A percentile compares a stretch with the other conserved stretches of the same genome.
Conservation (phyloP, 2,888 invertebrate species). For the Atherix ibis region DNA sequence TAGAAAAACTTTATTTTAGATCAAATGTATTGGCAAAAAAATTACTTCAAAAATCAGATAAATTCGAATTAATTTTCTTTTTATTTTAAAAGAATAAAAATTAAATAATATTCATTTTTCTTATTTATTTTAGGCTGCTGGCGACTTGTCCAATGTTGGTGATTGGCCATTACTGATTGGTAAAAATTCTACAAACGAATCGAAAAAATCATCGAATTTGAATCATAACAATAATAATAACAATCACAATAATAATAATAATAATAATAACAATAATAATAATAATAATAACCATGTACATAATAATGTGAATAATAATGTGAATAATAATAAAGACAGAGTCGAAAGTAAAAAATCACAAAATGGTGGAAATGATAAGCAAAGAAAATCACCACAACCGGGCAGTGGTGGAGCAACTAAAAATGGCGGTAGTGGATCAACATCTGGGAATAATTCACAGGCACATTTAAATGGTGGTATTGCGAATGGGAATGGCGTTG, state of each 20-base stretch:
- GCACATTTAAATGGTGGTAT: neutral
- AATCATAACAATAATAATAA: no score
- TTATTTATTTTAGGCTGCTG: slow-evolving; percentile 48
- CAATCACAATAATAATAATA: no score
- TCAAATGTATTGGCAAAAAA: no score
- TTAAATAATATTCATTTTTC: no score
- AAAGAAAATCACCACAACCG: neutral
- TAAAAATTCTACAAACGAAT: slow-evolving; percentile 26
- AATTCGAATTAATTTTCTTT: no score
- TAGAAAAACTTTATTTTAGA: no score
- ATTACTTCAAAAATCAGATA: no score
- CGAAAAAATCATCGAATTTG: slow-evolving; percentile 2
- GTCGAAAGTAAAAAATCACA: no score
- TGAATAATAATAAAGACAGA: neutral
- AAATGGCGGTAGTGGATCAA: neutral
- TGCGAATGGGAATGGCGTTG: neutral
- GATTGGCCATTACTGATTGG: slow-evolving; percentile 81
- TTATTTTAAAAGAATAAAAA: no score
- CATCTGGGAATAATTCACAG: neutral
- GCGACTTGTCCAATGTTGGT: slow-evolving; percentile 73
- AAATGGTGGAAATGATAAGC: neutral
- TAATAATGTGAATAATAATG: neutral
- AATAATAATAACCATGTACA: no score
- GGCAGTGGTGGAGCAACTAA: neutral
- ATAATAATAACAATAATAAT: no score